Base-by-base conservation (phyloP, 2,888 invertebrate genomes). In the Euplexia lucipara region DNA sequence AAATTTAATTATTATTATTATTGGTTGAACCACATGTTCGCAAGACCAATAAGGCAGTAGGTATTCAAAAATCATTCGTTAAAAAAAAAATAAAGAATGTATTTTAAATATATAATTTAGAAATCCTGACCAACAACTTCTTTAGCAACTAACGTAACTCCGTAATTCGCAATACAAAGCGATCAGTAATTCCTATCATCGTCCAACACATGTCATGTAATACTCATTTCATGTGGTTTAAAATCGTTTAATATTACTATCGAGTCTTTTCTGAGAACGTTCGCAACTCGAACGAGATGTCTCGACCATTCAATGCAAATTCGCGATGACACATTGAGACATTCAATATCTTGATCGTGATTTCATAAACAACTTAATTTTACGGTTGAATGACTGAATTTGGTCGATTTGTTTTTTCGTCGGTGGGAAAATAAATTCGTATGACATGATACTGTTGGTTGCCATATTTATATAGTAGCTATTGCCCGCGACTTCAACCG, bases 291-390 rank as follows among this genome's bases (percentile, higher is more conserved):
- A 84, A 83, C 79, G 81, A 81, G 85, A 83, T 82, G 72, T 86
- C 81, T 71, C 75, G 73, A 16, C 85, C 86, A 91, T 91, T 91
- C 88, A 91, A 91, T 91, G 90, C 86, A 87, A 91, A 91, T 90
- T 63, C 42, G 48, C 54, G 69, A 82, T 82, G 83, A 83, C 85
- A 81, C 82, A 77, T 78, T 67, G 79, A 74, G 75, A 77, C 71
- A 71, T 73, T 69, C 81, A 79, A 85, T 84, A 78, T 85, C 84
- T 84, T 78, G 78, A 83, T 85, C 66, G 58, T 64, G 67, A 75
- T 58, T 67, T 75, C 66, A 70, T 63, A 61, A 66, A 74, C 69
- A 63, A 75, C 57, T 56, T 78, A 45, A 78, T 75, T 75, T 78
- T 57, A 63, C 47, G 67, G 74, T 67, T 70, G 79, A 70, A 48